A percentile compares a stretch with the other conserved stretches of the same genome.
Evolutionary conservation across 2,797 vertebrate genomes (phyloP).

Genomic region (Oreortyx pictus): DNA sequence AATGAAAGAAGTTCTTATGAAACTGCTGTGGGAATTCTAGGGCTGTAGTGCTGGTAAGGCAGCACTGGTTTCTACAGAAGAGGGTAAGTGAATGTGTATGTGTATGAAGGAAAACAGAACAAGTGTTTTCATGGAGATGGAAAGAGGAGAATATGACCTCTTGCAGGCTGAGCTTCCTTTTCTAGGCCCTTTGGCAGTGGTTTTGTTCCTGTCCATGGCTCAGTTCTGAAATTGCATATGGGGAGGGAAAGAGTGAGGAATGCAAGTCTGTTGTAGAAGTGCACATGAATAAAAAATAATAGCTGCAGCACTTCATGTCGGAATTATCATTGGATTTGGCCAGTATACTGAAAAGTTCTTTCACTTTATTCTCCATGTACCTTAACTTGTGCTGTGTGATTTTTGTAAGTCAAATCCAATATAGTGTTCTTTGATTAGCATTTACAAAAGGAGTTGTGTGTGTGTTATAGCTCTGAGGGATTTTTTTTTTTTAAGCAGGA

Average conservation of each 20-base stretch:
- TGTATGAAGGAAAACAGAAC: not conserved
- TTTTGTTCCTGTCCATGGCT: not conserved
- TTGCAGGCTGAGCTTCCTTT: not conserved
- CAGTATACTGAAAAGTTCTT: not conserved
- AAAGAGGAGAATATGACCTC: not conserved
- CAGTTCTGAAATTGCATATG: not conserved
- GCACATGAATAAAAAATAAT: not conserved
- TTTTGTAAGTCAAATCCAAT: too few relatives aligned
- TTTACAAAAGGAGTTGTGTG: not conserved
- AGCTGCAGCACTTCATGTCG: not conserved
- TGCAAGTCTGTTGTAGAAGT: not conserved
- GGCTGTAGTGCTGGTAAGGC: not conserved
- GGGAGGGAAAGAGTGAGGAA: not conserved
- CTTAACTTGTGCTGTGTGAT: not conserved
- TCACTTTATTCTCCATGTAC: not conserved
- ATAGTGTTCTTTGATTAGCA: not conserved
- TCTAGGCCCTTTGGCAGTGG: not conserved
- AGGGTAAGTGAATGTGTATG: accelerated
- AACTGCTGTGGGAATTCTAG: not conserved
- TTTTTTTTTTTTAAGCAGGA: not conserved
- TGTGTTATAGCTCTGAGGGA: not conserved
- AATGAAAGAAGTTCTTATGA: not conserved
- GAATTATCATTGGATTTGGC: not conserved
- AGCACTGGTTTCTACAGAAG: not conserved
- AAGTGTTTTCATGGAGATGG: not conserved